Evolutionary conservation across 2,113 vertebrate genomes (phyloP).

Genomic region (Pyxicephalus adspersus): DNA sequence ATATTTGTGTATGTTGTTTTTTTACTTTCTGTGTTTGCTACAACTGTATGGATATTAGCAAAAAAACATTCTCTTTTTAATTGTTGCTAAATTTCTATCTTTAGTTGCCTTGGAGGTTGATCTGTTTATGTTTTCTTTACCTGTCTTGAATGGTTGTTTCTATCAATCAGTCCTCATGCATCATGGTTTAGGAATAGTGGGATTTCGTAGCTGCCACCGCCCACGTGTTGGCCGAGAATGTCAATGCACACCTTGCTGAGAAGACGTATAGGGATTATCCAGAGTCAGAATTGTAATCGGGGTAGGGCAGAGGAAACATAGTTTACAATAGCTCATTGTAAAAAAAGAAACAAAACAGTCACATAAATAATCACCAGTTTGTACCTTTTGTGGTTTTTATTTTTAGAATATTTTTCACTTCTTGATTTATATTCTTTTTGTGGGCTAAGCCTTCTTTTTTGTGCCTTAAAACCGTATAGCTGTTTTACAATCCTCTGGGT

Average conservation of each 20-base stretch:
- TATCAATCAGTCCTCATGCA: constrained; percentile 38
- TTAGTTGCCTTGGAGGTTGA: constrained; percentile 4
- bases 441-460: no score
- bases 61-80: not conserved
- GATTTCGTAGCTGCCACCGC: constrained; percentile 61
- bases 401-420: no score
- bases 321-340: no score
- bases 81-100: not conserved
- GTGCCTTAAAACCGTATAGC: no score
- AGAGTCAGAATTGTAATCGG: not conserved
- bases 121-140: constrained; percentile 47
- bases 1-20: no score
- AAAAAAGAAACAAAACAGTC: no score
- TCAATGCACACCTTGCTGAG: constrained; percentile 59
- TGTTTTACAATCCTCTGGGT: no score
- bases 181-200: constrained; percentile 52
- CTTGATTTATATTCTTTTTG: no score
- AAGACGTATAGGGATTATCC: not conserved
- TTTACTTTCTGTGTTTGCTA: not conserved
- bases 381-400: no score
- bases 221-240: constrained; percentile 63
- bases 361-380: no score
- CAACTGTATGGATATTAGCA: not conserved
- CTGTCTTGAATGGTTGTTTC: constrained; percentile 1
- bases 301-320: no score